Base-by-base conservation (phyloP, 2,113 vertebrate genomes). In the Lepidothrix coronata region DNA sequence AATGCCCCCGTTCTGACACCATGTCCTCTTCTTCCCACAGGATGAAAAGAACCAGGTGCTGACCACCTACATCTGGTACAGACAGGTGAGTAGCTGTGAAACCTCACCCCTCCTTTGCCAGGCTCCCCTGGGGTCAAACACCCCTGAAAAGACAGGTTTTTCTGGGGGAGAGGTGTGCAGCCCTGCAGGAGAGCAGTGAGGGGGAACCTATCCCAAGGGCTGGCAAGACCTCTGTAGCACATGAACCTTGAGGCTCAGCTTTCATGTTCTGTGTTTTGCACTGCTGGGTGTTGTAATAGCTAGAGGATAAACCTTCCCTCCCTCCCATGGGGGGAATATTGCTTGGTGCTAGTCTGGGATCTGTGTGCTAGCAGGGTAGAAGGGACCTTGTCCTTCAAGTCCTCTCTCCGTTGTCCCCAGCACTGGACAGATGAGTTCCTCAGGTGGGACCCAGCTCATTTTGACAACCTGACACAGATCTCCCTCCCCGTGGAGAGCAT, bases 1-100 rank as follows among this genome's bases (percentile, higher is more conserved):
- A 9, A 1, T 8, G 18, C 8, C 7, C 6, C 30, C 0, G 1
- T 2, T 24, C 49, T 11, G 8, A 61, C 55, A 17, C 28, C 0
- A 0, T 6, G 5, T 37, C 41, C 21, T 77, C 49, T 44, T 91
- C 43, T 76, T 88, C 91, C 81, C 30, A 33, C 97, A 99, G 99
- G 99, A 99, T 83, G 99, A 99, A 96, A 99, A 99, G 97, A 99
- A 99, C 93, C 99, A 99, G 93, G 99, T 99, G 37, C 95, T 99
- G 94, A 99, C 99, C 66, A 99, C 99, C 5, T 99, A 99, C 33
- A 98, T 99, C 85, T 99, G 99, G 99, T 99, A 99, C 97, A 98
- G 99, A 91, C 99, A 99, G 98, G 99, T 99, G 93, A 98, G 97
- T 46, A 5, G 21, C 12, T 3, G 2, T 4, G 10, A 14, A 13